Evolutionary conservation across 2,888 invertebrate genomes (phyloP), one percentile per base, ranked within the genome.

Genomic region (Shargacucullia verbasci): DNA sequence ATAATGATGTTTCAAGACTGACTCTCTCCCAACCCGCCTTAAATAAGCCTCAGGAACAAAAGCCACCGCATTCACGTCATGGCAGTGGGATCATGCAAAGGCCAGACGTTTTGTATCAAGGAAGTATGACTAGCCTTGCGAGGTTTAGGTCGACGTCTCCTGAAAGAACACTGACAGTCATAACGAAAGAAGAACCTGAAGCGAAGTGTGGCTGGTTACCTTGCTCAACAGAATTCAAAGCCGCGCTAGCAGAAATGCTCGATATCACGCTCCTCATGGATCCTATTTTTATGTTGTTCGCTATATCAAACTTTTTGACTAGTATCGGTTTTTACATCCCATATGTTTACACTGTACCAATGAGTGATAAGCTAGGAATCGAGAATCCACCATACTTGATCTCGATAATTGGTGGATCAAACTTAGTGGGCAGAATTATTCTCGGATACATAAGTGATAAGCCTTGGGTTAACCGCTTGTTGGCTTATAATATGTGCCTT

Each of bases 321-420:
- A 99, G 98, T 84, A 96, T 99, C 82, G 99, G 99, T 61, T 99
- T 98, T 94, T 98, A 98, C 87, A 96, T 99, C 82, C 99, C 99
- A 33, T 98, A 98, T 84, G 96, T 98, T 49, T 99, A 97, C 83
- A 95, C 97, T 59, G 96, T 97, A 75, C 95, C 97, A 44, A 95
- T 96, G 91, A 97, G 97, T 10, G 94, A 96, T 59, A 92, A 96
- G 52, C 83, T 96, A 47, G 94, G 93, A 1, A 90, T 97, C 31
- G 82, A 89, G 13, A 94, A 95, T 52, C 96, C 97, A 5, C 96
- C 96, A 76, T 96, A 95, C 80, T 93, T 98, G 55, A 94, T 98
- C 69, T 95, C 98, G 13, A 95, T 97, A 48, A 97, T 98, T 78
- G 99, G 99, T 47, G 96, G 96, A 55, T 97, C 98, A 40, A 99